Base-by-base conservation (phyloP, 2,113 vertebrate genomes). In the Monarcha castaneiventris region DNA sequence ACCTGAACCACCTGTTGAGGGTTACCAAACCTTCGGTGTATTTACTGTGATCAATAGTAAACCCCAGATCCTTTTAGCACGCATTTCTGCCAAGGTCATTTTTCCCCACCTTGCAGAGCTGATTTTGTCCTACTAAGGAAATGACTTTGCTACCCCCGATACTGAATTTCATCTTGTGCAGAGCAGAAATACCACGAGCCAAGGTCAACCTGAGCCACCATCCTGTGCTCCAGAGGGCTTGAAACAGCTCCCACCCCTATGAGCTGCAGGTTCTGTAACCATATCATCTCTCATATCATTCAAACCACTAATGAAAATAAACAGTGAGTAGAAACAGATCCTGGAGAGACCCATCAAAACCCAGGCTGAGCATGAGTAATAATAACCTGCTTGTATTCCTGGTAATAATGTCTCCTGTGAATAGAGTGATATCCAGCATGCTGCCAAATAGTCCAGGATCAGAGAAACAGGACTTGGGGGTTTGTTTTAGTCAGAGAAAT, bases 271-370 rank as follows among this genome's bases (percentile, higher is more conserved):
- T 33, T 66, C 32, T 66, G 67, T 48, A 58, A 63, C 61, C 1
- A 6, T 7, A 84, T 88, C 90, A 33, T 51, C 64, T 29, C 41
- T 55, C 66, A 16, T 5, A 81, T 46, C 39, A 2, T 51, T 87
- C 79, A 74, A 89, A 43, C 16, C 52, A 4, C 84, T 88, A 81
- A 89, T 49, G 64, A 86, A 95, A 95, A 96, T 56, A 86, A 92
- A 94, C 80, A 83, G 21, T 41, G 86, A 90, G 63, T 6, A 59
- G 88, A 81, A 77, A 61, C 17, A 48, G 93, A 94, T 92, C 83
- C 92, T 94, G 80, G 89, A 96, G 91, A 94, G 91, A 90, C 78
- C 78, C 87, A 91, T 86, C 91, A 86, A 87, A 96, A 77, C 39
- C 43, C 86, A 92, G 86, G 59, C 95, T 78, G 61, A 91, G 80